Evolutionary conservation across 1,140 invertebrate species (phyloP), one percentile per base, ranked within the genome.

Genomic region (Laodelphax striatellus): DNA sequence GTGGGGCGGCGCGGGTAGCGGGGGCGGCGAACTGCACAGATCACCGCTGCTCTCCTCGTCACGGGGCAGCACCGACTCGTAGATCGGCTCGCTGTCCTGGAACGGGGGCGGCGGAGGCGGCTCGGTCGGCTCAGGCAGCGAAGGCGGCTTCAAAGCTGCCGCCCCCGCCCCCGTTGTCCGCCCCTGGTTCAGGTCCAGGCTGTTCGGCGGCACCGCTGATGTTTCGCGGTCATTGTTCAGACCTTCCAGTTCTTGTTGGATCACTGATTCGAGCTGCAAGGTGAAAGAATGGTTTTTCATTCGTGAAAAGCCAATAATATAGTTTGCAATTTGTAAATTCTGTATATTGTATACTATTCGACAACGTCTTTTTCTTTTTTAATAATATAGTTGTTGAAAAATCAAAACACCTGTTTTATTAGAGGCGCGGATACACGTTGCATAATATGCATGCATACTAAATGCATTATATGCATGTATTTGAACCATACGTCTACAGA

Each of bases 1-100:
- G 52, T 70, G 69, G 38, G 73, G 74, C 13, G 74, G 76, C 9
- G 74, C 71, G 21, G 74, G 75, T 21, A 75, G 61, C 4, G 76
- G 71, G 11, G 74, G 83, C 22, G 82, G 81, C 73, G 42, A 74
- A 65, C 1, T 70, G 34, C 34, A 72, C 66, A 6, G 74, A 66
- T 66, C 67, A 69, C 19, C 52, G 64, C 1, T 66, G 34, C 67
- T 68, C 62, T 69, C 73, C 28, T 81, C 79, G 31, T 84, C 82
- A 16, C 86, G 74, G 1, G 86, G 87, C 58, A 87, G 76, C 14
- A 92, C 85, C 0, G 86, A 82, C 69, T 92, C 90, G 69, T 92
- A 92, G 65, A 92, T 92, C 0, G 88, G 89, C 69, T 92, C 90
- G 5, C 73, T 75, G 60, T 64, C 54, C 10, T 73, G 73, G 1